Percentiles rank a stretch among this genome's conserved stretches.
Conservation (phyloP, 2,797 vertebrate species). For the Carapus acus region DNA sequence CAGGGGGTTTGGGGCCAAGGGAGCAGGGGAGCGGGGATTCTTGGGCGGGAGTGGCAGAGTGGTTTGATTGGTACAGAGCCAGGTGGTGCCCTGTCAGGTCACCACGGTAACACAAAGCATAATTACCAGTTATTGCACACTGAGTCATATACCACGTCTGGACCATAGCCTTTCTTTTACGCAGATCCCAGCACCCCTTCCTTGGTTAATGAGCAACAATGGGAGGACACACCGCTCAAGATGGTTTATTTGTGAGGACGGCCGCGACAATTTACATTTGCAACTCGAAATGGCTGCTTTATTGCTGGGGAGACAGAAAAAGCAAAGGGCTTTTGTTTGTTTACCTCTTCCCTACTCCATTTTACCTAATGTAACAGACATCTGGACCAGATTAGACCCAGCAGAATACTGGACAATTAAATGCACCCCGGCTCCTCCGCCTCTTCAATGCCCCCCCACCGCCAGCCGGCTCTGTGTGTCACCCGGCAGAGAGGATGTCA, state of each 20-base stretch:
- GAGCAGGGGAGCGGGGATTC: too few species aligned
- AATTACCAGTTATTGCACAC: constrained; percentile 48
- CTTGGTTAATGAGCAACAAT: constrained; percentile 4
- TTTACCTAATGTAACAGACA: constrained; percentile 46
- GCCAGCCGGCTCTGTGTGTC: constrained; percentile 18
- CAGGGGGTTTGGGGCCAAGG: too few species aligned
- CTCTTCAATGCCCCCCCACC: constrained; percentile 43
- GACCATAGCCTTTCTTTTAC: constrained; percentile 11
- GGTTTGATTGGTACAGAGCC: constrained; percentile 34
- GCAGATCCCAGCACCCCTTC: constrained; percentile 19
- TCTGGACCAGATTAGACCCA: constrained; percentile 65
- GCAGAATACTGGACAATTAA: constrained; percentile 51
- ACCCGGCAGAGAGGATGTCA: constrained; percentile 20
- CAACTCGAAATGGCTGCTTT: neutral
- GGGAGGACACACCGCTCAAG: too few species aligned
- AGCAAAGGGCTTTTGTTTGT: constrained; percentile 34
- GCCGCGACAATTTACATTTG: neutral
- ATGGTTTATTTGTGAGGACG: neutral
- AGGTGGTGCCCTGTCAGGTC: constrained; percentile 54
- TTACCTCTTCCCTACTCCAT: constrained; percentile 38
- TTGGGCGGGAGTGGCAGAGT: too few species aligned
- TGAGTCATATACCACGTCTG: constrained; percentile 41
- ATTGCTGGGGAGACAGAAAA: constrained; percentile 13
- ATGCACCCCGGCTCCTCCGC: constrained; percentile 33
- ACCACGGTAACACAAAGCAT: constrained; percentile 48